Percentiles rank a stretch among this genome's conserved stretches.
These are phyloP conservation scores for Centropyge bicolor DNA, from an alignment of 2,797 vertebrate species.

Conservation along the genomic window DNA sequence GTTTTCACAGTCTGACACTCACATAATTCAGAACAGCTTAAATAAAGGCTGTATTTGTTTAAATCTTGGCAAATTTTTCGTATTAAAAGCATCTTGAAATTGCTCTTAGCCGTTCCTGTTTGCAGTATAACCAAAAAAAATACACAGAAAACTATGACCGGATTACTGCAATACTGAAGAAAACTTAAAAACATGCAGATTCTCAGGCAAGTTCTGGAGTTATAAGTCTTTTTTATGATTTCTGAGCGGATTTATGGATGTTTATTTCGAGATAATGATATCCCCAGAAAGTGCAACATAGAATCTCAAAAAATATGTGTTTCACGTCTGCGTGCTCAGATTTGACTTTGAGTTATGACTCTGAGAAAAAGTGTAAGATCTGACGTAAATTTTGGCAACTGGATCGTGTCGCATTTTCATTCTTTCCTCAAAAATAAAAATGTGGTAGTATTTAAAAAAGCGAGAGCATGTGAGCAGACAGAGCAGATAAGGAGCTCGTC, in stretches of 20 bases:
- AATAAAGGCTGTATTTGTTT: neutral
- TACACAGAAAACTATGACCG: neutral
- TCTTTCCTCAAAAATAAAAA: neutral
- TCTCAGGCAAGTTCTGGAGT: neutral
- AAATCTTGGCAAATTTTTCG: neutral
- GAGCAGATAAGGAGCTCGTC: neutral
- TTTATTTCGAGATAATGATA: neutral
- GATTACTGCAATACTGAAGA: neutral
- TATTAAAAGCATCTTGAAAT: fast-evolving
- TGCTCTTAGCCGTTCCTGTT: neutral
- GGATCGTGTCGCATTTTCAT: neutral
- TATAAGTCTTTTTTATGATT: neutral
- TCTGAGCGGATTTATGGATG: neutral
- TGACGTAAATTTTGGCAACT: no score
- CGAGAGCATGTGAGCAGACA: neutral
- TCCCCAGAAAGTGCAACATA: no score
- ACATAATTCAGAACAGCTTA: neutral
- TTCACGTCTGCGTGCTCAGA: neutral
- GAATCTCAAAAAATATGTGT: neutral
- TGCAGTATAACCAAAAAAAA: fast-evolving
- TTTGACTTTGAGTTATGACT: neutral
- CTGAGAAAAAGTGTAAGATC: no score
- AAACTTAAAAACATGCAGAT: neutral
- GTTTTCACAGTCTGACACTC: neutral
- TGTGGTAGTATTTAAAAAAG: neutral